phyloP scores from a whole-genome alignment of 2,113 vertebrate genomes.

The Barbus barbus region DNA sequence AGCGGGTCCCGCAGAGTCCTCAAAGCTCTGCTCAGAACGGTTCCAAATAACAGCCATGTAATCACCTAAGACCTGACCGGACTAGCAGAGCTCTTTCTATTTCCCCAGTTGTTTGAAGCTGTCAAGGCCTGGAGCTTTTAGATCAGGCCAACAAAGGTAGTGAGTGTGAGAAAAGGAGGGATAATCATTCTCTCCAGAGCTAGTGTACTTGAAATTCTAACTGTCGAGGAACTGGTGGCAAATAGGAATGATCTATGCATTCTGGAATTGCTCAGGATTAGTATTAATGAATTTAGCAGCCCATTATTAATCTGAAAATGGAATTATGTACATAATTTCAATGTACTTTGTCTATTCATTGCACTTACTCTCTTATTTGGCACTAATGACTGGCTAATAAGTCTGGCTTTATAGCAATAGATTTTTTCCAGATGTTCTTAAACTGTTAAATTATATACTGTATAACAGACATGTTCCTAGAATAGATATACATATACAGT shows the following conservation, averaged over 20 bases:
- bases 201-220: conserved; percentile 3
- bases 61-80: conserved; percentile 26
- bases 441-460: no score
- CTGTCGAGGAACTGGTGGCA: conserved; percentile 14
- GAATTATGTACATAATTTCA: background rate
- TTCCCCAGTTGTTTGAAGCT: conserved; percentile 38
- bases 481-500: no score
- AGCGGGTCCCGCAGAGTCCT: background rate
- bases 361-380: background rate
- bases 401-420: background rate
- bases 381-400: background rate
- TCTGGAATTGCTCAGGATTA: background rate
- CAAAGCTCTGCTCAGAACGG: conserved; percentile 17
- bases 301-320: background rate
- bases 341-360: background rate
- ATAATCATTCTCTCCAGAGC: background rate
- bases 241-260: background rate
- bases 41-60: conserved; percentile 51
- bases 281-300: no score
- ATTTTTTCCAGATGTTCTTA: no score
- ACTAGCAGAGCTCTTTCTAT: conserved; percentile 22
- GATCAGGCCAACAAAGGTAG: background rate
- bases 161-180: background rate
- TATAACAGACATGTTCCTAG: no score
- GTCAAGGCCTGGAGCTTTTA: conserved; percentile 23